Evolutionary conservation across 2,797 vertebrate species (phyloP).

Genomic region (Myotis daubentonii): DNA sequence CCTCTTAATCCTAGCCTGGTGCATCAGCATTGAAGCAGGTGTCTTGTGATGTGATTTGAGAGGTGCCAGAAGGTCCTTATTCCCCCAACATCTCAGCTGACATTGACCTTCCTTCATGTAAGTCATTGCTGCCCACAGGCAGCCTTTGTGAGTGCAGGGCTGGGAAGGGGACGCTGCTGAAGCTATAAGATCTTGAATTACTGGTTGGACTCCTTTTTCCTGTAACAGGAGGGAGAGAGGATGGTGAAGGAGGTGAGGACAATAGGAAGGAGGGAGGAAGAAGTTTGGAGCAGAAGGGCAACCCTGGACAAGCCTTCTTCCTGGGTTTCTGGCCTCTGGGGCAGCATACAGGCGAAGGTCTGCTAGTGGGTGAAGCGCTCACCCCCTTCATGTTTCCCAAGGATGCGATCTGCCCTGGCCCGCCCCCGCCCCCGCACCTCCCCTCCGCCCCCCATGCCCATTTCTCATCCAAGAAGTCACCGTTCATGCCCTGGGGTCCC

Average conservation of each 20-base stretch:
- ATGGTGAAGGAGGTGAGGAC: background rate
- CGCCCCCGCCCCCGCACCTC: background rate
- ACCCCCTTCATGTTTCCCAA: background rate
- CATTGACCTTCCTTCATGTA: background rate
- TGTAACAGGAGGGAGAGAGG: background rate
- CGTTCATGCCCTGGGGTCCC: background rate
- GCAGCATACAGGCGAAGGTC: background rate
- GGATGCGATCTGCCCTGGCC: too few relatives aligned
- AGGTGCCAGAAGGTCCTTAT: background rate
- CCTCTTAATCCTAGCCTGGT: background rate
- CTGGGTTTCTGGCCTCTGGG: background rate
- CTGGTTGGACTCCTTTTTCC: background rate
- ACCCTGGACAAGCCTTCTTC: background rate
- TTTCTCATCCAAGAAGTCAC: background rate
- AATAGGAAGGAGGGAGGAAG: background rate
- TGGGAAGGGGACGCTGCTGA: background rate
- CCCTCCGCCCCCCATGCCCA: too few relatives aligned
- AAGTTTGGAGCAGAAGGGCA: background rate
- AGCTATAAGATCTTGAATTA: background rate
- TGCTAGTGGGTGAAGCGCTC: background rate
- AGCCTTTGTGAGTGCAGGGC: background rate
- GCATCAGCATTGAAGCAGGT: background rate
- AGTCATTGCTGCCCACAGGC: background rate
- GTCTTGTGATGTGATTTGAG: background rate
- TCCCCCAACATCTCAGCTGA: background rate